phyloP scores from a whole-genome alignment of 2,888 invertebrate genomes.

The Lasioglossum villosulum region DNA sequence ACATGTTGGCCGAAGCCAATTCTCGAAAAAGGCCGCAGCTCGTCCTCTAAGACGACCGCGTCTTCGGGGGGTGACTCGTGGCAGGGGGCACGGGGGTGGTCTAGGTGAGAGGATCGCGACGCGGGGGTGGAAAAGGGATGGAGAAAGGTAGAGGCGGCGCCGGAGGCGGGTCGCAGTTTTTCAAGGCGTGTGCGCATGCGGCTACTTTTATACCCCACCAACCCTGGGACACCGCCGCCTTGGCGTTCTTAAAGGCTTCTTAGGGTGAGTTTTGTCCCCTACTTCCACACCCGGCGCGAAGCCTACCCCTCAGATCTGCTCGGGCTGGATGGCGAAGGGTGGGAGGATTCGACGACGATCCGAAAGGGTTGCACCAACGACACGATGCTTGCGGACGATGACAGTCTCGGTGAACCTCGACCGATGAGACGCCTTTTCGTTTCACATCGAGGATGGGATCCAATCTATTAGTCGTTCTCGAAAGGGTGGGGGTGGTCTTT shows the following conservation, averaged over 20 bases:
- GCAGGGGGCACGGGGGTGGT: conserved; percentile 55
- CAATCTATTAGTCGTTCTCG: neutral
- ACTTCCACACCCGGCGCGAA: conserved; percentile 49
- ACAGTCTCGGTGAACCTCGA: conserved; percentile 50
- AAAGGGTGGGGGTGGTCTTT: neutral
- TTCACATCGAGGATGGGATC: neutral
- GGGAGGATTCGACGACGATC: conserved; percentile 54
- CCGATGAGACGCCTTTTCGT: conserved; percentile 31
- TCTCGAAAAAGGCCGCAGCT: conserved; percentile 76
- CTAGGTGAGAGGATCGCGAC: conserved; percentile 50
- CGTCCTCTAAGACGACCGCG: conserved; percentile 68
- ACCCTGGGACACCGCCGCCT: conserved; percentile 68
- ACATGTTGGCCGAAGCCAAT: conserved; percentile 74
- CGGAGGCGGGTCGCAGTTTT: conserved; percentile 83
- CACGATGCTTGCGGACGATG: conserved; percentile 64
- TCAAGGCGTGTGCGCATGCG: conserved; percentile 82
- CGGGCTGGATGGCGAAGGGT: conserved; percentile 32
- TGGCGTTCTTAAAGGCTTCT: conserved; percentile 84
- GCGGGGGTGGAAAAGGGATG: conserved; percentile 65
- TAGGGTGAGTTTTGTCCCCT: conserved; percentile 83
- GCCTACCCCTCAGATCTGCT: conserved; percentile 25
- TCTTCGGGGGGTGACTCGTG: conserved; percentile 72
- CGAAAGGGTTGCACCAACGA: conserved; percentile 73
- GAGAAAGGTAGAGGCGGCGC: conserved; percentile 77
- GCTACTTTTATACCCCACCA: conserved; percentile 82